Percentiles rank a stretch among this genome's conserved stretches.
Conservation (phyloP, 2,113 vertebrate genomes). For the Malurus cyaneus region DNA sequence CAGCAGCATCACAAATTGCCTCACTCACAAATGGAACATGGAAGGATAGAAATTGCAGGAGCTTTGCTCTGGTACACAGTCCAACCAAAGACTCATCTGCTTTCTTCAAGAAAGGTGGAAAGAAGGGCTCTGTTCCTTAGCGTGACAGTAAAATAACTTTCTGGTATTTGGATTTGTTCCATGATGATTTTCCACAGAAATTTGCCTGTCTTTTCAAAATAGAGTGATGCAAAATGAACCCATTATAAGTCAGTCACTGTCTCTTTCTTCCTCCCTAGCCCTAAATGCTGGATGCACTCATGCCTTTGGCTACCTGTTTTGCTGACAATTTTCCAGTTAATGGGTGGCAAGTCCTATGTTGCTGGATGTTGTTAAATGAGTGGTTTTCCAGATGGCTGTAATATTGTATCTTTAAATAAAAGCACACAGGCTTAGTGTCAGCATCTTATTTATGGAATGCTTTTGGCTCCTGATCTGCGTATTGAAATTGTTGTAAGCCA, state of each 20-base stretch:
- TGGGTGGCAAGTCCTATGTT: background rate
- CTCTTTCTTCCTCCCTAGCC: background rate
- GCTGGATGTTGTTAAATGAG: slow-evolving; percentile 10
- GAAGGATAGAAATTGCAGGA: background rate
- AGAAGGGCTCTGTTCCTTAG: background rate
- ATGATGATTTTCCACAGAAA: background rate
- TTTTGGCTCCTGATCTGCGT: slow-evolving; percentile 62
- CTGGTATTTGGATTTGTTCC: background rate
- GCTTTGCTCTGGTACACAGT: background rate
- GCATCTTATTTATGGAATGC: slow-evolving; percentile 53
- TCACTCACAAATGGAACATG: rapidly evolving
- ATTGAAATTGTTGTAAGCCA: slow-evolving; percentile 63
- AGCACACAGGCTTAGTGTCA: slow-evolving; percentile 49
- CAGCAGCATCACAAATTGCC: background rate
- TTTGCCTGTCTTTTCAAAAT: background rate
- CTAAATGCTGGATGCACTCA: background rate
- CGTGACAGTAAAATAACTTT: background rate
- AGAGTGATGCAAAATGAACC: background rate
- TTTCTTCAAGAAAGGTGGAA: background rate
- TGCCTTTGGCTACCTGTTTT: slow-evolving; percentile 27
- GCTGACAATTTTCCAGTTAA: background rate
- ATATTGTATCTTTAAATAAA: slow-evolving; percentile 56
- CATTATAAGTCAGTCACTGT: background rate
- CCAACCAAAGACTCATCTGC: background rate
- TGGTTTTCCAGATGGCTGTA: slow-evolving; percentile 44